phyloP scores from a whole-genome alignment of 2,888 invertebrate genomes.

The Atherix ibis region DNA sequence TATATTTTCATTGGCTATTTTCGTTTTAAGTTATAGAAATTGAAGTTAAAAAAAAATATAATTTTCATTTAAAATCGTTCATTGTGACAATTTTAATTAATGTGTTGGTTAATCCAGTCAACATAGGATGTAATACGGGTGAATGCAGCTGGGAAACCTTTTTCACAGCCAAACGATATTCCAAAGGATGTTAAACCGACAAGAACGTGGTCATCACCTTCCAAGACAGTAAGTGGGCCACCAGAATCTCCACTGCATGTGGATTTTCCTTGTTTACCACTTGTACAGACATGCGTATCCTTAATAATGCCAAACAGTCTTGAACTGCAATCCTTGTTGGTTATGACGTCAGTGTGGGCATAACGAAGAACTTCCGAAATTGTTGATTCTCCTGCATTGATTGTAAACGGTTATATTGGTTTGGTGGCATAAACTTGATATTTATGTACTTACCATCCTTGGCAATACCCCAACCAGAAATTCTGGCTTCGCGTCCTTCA shows the following conservation, averaged over 20 bases:
- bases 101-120: too few relatives aligned
- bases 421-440: too few relatives aligned
- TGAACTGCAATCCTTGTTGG: neutral
- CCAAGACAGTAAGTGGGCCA: constrained; percentile 17
- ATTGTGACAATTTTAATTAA: too few relatives aligned
- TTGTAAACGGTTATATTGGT: too few relatives aligned
- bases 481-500: too few relatives aligned
- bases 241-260: constrained; percentile 27
- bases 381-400: neutral
- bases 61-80: too few relatives aligned
- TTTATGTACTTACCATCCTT: too few relatives aligned
- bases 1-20: too few relatives aligned
- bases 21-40: too few relatives aligned
- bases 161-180: constrained; percentile 7
- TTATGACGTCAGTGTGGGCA: constrained; percentile 1
- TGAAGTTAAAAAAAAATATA: too few relatives aligned
- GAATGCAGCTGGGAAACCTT: constrained; percentile 8
- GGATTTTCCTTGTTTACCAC: constrained; percentile 18
- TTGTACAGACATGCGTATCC: constrained; percentile 20
- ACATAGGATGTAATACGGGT: constrained; percentile 7
- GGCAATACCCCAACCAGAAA: too few relatives aligned
- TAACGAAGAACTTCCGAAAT: constrained; percentile 4
- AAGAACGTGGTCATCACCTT: constrained; percentile 5
- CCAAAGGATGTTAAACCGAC: constrained; percentile 9
- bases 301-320: neutral